Evolutionary conservation across 2,113 vertebrate species (phyloP).

Genomic region (Fulmarus glacialis): DNA sequence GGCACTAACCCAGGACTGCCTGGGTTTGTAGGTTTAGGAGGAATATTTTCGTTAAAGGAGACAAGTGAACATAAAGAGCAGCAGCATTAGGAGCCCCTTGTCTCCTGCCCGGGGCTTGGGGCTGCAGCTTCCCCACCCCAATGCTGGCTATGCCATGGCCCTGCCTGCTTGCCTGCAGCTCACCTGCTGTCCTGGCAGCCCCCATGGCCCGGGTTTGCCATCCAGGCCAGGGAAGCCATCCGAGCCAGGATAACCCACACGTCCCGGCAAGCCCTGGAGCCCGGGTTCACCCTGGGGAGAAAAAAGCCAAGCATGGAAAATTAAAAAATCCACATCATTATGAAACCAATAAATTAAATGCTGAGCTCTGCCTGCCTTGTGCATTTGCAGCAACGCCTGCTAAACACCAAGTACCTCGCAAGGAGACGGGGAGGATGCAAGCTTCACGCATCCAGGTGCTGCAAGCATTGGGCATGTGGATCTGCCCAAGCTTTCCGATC

Average conservation of each 20-base stretch:
- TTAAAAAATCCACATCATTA: neutral
- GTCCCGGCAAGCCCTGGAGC: conserved; percentile 76
- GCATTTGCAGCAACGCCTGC: neutral
- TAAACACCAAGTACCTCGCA: neutral
- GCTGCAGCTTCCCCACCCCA: neutral
- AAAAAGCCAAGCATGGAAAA: neutral
- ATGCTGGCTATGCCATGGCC: neutral
- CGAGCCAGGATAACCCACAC: conserved; percentile 73
- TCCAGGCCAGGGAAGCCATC: conserved; percentile 80
- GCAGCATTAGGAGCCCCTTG: neutral
- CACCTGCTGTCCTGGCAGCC: conserved; percentile 80
- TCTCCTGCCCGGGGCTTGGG: fast-evolving
- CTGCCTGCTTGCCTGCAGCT: neutral
- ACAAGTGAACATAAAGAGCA: neutral
- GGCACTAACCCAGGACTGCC: neutral
- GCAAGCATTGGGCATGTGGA: fast-evolving
- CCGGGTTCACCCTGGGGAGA: conserved; percentile 79
- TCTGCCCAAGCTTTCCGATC: neutral
- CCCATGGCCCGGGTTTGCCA: conserved; percentile 76
- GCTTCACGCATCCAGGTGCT: neutral
- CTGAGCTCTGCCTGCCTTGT: neutral
- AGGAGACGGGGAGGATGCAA: neutral
- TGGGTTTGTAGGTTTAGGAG: neutral
- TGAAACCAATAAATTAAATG: fast-evolving
- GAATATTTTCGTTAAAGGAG: neutral